These are phyloP conservation scores for Elaphurus davidianus DNA, from an alignment of 2,113 vertebrate species.

Conservation along the genomic window DNA sequence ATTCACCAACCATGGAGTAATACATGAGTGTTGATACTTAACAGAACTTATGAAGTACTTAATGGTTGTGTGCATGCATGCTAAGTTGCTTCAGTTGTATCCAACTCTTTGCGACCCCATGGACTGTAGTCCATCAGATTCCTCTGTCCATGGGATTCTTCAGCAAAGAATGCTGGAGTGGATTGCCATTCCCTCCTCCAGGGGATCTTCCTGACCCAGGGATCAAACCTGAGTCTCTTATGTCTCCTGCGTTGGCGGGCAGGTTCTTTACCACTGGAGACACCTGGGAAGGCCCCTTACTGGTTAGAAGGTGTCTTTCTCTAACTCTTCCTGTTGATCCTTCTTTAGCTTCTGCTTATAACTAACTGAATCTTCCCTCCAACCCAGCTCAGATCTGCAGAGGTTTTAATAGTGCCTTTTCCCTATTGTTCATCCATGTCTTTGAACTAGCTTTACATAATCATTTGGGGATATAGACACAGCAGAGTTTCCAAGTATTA, in stretches of 20 bases:
- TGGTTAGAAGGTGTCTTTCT: background rate
- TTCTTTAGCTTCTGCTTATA: background rate
- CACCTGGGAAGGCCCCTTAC: background rate
- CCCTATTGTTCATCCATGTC: background rate
- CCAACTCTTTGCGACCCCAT: background rate
- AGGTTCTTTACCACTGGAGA: background rate
- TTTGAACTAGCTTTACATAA: background rate
- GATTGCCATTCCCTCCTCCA: background rate
- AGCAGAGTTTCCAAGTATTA: background rate
- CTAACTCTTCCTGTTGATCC: background rate
- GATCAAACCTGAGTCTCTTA: background rate
- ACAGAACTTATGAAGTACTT: background rate
- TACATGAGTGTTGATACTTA: no score
- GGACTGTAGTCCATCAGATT: background rate
- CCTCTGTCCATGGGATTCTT: background rate
- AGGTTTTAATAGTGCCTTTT: background rate
- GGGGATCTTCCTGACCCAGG: background rate
- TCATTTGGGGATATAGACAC: background rate
- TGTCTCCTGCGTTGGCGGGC: background rate
- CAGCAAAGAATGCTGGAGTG: background rate
- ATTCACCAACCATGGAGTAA: background rate
- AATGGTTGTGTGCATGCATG: rapidly evolving
- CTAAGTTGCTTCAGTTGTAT: background rate
- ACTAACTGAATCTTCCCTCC: no score
- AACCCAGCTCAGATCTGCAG: background rate